Conservation (phyloP, 1,140 invertebrate species). For the Steinernema feltiae region DNA sequence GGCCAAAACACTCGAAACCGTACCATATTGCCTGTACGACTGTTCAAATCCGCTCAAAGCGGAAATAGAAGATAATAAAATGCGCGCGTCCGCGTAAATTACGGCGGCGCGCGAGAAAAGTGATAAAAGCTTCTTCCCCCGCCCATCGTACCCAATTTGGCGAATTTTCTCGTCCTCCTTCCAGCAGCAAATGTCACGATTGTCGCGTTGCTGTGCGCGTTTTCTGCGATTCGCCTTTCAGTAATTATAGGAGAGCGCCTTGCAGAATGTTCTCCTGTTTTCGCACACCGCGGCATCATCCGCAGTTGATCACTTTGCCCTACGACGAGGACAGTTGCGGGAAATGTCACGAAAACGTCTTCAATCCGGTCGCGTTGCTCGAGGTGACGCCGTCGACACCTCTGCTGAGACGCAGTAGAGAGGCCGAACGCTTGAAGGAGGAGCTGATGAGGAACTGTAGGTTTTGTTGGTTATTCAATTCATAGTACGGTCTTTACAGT, state of each 20-base stretch:
- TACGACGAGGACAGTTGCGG: neutral
- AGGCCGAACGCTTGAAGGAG: neutral
- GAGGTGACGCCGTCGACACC: constrained; percentile 1
- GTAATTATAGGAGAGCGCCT: no score
- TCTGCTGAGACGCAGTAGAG: no score
- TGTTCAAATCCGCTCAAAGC: no score
- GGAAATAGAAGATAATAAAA: neutral
- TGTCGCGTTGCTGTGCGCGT: no score
- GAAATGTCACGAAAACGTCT: neutral
- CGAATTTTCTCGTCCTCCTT: neutral
- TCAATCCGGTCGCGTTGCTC: neutral
- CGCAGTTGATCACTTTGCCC: neutral
- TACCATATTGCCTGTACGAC: no score
- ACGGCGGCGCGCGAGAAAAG: constrained; percentile 1
- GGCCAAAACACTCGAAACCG: no score
- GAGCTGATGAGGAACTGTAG: neutral
- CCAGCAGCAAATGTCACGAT: neutral
- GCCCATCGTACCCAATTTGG: neutral
- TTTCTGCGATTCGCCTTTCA: no score
- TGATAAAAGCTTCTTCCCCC: neutral
- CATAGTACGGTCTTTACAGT: no score
- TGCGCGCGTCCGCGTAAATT: neutral
- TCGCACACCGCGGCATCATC: neutral
- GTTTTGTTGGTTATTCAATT: no score
- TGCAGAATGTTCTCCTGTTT: constrained; percentile 9